phyloP scores from a whole-genome alignment of 2,113 vertebrate genomes.

The Neodon shergylaensis region DNA sequence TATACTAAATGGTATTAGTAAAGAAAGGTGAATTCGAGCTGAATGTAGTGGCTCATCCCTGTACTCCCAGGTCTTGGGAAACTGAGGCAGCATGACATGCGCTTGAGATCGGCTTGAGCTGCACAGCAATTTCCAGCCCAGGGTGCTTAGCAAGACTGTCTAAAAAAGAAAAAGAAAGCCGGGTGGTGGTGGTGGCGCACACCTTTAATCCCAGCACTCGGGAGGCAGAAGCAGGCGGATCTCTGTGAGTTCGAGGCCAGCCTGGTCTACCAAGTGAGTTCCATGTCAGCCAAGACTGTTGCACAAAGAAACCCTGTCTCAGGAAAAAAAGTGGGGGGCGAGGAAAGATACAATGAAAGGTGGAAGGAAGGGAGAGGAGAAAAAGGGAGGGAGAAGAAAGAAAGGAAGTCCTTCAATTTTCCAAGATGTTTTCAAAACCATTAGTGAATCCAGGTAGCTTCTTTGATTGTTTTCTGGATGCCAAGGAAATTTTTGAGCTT shows the following conservation, averaged over 20 bases:
- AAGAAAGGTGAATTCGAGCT: neutral
- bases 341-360: neutral
- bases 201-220: too few relatives aligned
- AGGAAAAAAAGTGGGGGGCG: neutral
- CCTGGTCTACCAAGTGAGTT: too few relatives aligned
- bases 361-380: too few relatives aligned
- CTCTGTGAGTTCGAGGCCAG: too few relatives aligned
- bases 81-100: neutral
- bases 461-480: neutral
- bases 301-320: too few relatives aligned
- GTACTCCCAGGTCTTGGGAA: neutral
- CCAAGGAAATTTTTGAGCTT: neutral
- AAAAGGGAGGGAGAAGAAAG: neutral
- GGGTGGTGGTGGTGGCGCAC: too few relatives aligned
- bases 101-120: neutral
- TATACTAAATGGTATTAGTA: neutral
- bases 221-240: too few relatives aligned
- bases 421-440: neutral
- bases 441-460: neutral
- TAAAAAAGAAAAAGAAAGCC: too few relatives aligned
- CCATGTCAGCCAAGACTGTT: too few relatives aligned
- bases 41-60: neutral
- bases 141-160: neutral
- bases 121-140: too few relatives aligned
- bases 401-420: neutral